Evolutionary conservation across 2,113 vertebrate species (phyloP).

Genomic region (Phalacrocorax aristotelis): DNA sequence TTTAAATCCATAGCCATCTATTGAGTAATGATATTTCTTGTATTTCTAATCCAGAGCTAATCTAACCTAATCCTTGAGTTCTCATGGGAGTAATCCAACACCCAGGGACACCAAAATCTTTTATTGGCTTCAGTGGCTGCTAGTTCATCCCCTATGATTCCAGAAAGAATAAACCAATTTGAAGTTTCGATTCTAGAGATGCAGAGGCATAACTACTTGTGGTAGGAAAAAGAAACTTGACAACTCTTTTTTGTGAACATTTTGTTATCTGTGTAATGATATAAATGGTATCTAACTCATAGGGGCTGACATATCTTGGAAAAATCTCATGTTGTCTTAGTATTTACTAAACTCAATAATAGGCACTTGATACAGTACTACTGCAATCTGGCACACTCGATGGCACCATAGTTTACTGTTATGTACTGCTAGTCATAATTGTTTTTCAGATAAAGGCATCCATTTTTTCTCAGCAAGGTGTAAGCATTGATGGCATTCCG

Average conservation of each 20-base stretch:
- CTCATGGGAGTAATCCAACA: neutral
- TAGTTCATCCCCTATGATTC: neutral
- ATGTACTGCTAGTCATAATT: neutral
- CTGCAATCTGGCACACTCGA: neutral
- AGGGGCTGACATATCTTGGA: neutral
- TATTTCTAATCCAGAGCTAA: neutral
- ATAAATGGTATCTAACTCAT: neutral
- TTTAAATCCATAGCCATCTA: neutral
- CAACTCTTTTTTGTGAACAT: neutral
- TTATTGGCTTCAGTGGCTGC: neutral
- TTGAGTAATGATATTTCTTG: neutral
- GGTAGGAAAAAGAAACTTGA: neutral
- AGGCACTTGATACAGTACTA: neutral
- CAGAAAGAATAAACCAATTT: neutral
- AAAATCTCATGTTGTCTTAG: neutral
- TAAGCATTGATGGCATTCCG: neutral
- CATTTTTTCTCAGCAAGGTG: neutral
- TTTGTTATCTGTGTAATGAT: neutral
- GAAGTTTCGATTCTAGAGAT: neutral
- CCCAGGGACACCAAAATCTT: neutral
- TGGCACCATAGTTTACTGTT: neutral
- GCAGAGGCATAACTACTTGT: neutral
- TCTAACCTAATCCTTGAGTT: neutral
- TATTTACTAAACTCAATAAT: neutral
- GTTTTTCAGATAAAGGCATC: neutral